Conservation (phyloP, 2,888 invertebrate species). For the Heliothis peltigera region DNA sequence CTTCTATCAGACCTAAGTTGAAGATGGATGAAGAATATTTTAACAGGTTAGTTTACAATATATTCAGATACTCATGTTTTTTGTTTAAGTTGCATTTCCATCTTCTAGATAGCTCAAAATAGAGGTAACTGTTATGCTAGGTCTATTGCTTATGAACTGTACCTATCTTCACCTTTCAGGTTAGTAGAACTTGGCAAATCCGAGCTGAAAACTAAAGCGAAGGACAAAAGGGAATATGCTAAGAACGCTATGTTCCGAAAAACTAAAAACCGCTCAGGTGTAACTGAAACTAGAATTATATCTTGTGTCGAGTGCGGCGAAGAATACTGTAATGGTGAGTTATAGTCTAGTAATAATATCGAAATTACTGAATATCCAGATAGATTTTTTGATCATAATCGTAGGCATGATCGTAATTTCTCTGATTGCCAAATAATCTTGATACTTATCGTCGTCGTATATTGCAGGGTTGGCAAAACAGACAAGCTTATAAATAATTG, state of each 20-base stretch:
- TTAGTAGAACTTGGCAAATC: slow-evolving; percentile 95
- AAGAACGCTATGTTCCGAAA: slow-evolving; percentile 92
- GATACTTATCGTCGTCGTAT: too few relatives aligned
- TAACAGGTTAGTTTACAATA: slow-evolving; percentile 89
- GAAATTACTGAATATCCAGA: too few relatives aligned
- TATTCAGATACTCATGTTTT: background rate
- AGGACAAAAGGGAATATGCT: slow-evolving; percentile 92
- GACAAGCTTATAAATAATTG: too few relatives aligned
- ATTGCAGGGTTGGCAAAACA: too few relatives aligned
- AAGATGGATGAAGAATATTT: slow-evolving; percentile 96
- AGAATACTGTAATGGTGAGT: slow-evolving; percentile 94
- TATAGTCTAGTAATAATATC: background rate
- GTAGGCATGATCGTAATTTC: background rate
- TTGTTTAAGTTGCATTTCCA: background rate
- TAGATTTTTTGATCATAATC: too few relatives aligned
- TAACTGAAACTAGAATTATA: slow-evolving; percentile 93
- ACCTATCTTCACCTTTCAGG: slow-evolving; percentile 75
- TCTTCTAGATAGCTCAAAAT: background rate
- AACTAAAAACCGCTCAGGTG: slow-evolving; percentile 95
- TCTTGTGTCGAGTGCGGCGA: slow-evolving; percentile 95
- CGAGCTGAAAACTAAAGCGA: slow-evolving; percentile 92
- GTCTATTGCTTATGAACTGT: too few relatives aligned
- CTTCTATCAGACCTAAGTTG: slow-evolving; percentile 95
- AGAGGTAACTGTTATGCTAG: too few relatives aligned
- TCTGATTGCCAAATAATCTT: too few relatives aligned